Evolutionary conservation across 2,113 vertebrate genomes (phyloP).

Genomic region (Isichthys henryi): DNA sequence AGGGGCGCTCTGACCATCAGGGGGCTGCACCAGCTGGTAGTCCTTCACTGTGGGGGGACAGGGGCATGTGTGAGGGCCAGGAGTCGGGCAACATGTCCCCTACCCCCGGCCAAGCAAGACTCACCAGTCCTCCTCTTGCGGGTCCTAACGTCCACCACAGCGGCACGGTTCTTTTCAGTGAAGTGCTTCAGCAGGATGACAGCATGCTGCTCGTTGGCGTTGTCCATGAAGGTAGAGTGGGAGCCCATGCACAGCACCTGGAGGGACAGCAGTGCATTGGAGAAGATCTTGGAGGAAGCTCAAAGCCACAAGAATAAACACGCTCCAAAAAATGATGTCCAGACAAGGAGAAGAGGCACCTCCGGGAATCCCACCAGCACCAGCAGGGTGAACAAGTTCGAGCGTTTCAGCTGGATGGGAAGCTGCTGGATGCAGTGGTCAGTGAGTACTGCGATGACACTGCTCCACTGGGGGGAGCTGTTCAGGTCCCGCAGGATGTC

Average conservation of each 20-base stretch:
- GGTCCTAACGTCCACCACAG: constrained; percentile 89
- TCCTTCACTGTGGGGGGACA: constrained; percentile 73
- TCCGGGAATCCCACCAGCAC: constrained; percentile 94
- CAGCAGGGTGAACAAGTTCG: constrained; percentile 89
- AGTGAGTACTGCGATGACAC: constrained; percentile 78
- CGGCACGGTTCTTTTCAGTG: constrained; percentile 89
- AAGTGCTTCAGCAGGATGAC: constrained; percentile 95
- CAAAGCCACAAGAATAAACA: background rate
- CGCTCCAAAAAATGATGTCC: background rate
- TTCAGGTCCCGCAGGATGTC: constrained; percentile 84
- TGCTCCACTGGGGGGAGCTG: constrained; percentile 70
- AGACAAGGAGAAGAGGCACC: constrained; percentile 51
- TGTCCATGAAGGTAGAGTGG: constrained; percentile 86
- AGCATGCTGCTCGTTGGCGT: constrained; percentile 88
- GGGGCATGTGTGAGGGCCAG: too few species aligned
- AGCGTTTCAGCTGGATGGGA: constrained; percentile 82
- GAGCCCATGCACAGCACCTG: constrained; percentile 93
- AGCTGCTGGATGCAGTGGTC: constrained; percentile 85
- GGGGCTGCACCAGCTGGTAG: constrained; percentile 78
- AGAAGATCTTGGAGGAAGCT: background rate
- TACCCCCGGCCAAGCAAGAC: background rate
- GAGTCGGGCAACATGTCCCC: background rate
- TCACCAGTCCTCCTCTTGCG: constrained; percentile 91
- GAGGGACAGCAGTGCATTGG: background rate
- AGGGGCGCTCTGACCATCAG: constrained; percentile 56